Evolutionary conservation across 2,888 invertebrate genomes (phyloP), one percentile per base, ranked within the genome.

Genomic region (Andricus curvator): DNA sequence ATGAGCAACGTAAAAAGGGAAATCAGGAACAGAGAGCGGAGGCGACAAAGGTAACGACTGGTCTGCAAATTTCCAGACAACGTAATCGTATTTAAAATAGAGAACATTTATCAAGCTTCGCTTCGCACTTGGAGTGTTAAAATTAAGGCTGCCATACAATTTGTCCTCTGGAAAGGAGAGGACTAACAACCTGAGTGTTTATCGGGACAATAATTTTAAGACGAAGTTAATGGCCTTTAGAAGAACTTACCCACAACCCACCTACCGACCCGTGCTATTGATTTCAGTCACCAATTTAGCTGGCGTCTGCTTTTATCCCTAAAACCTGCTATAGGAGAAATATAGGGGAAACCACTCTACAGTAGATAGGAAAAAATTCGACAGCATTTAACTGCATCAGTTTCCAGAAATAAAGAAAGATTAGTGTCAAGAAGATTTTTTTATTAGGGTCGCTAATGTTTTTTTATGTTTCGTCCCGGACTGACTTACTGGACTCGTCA

Each of bases 121-220:
- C 78, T 82, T 80, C 81, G 80, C 76, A 74, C 78, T 81, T 67
- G 80, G 70, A 78, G 81, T 84, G 84, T 80, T 88, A 85, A 84
- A 86, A 86, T 86, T 84, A 81, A 84, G 82, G 84, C 81, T 76
- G 77, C 78, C 82, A 85, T 86, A 83, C 84, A 86, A 86, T 88
- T 88, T 88, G 83, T 87, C 82, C 78, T 74, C 60, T 44, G 68
- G 33, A 80, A 80, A 77, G 83, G 81, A 77, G 68, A 79, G 81
- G 84, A 82, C 83, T 88, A 87, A 87, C 86, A 86, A 85, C 68
- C 84, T 76, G 84, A 87, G 88, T 87, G 85, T 86, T 87, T 87
- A 87, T 87, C 88, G 86, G 86, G 70, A 81, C 84, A 80, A 84
- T 84, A 86, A 84, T 86, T 88, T 85, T 80, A 86, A 80, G 84